Conservation (phyloP, 2,888 invertebrate genomes). For the Lacanobia wlatinum region DNA sequence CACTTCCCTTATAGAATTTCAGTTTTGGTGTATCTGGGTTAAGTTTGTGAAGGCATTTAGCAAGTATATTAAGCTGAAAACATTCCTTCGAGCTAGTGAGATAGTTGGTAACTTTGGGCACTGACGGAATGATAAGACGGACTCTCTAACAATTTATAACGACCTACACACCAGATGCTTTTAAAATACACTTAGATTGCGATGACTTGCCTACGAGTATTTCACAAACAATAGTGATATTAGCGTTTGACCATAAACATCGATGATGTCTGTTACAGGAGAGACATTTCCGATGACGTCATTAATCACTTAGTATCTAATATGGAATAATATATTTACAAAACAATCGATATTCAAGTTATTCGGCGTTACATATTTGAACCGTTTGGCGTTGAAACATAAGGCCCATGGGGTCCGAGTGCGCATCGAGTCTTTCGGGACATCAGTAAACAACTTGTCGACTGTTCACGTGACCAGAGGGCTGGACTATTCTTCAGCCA, state of each 20-base stretch:
- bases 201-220: no score
- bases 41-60: conserved; percentile 53
- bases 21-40: conserved; percentile 57
- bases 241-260: conserved; percentile 1
- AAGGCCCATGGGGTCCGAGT: no score
- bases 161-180: not conserved
- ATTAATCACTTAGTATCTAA: not conserved
- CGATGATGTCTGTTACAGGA: not conserved
- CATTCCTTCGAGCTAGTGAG: conserved; percentile 19
- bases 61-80: conserved; percentile 33
- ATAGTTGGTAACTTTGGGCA: conserved; percentile 25
- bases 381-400: no score
- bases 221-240: no score
- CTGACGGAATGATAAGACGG: conserved; percentile 9
- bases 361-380: no score
- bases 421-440: no score
- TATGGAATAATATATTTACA: not conserved
- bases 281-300: not conserved
- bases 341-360: not conserved
- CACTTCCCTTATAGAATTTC: conserved; percentile 51
- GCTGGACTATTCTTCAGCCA: no score
- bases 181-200: no score
- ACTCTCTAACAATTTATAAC: not conserved
- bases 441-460: no score
- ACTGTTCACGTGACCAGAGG: no score